Evolutionary conservation across 2,888 invertebrate genomes (phyloP).

Genomic region (Pristionchus exspectatus): DNA sequence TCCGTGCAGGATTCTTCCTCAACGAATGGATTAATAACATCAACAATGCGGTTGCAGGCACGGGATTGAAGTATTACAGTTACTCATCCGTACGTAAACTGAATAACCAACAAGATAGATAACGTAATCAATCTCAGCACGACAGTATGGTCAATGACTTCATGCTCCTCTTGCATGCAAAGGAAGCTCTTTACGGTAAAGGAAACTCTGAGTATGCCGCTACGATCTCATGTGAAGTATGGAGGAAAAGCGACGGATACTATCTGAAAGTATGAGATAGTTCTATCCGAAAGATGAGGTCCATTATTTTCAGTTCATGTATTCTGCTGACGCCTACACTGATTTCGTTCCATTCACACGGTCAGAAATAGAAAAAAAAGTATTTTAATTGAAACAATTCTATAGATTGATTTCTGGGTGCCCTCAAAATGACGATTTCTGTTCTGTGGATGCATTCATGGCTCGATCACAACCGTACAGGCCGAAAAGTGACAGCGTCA

Average conservation of each 20-base stretch:
- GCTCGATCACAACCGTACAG: constrained; percentile 39
- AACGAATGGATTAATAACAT: constrained; percentile 58
- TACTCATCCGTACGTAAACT: constrained; percentile 56
- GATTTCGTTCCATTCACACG: constrained; percentile 39
- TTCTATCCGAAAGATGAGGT: neutral
- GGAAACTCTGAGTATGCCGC: constrained; percentile 54
- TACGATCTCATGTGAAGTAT: constrained; percentile 52
- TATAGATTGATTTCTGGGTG: constrained; percentile 46
- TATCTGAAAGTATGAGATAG: constrained; percentile 28
- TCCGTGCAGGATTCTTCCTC: constrained; percentile 57
- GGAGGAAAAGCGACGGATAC: constrained; percentile 45
- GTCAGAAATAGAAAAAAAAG: neutral
- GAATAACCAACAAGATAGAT: neutral
- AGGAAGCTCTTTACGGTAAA: constrained; percentile 34
- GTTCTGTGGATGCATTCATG: neutral
- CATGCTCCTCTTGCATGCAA: constrained; percentile 38
- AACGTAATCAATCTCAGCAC: constrained; percentile 50
- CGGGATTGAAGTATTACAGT: constrained; percentile 32
- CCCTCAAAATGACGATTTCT: constrained; percentile 45
- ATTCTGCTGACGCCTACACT: constrained; percentile 46
- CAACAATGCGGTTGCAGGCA: constrained; percentile 43
- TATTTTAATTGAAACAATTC: neutral
- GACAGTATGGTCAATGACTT: constrained; percentile 43
- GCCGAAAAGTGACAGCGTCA: neutral
- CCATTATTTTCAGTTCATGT: constrained; percentile 40